Evolutionary conservation across 2,797 vertebrate genomes (phyloP).

Genomic region (Benthosema pterotum): DNA sequence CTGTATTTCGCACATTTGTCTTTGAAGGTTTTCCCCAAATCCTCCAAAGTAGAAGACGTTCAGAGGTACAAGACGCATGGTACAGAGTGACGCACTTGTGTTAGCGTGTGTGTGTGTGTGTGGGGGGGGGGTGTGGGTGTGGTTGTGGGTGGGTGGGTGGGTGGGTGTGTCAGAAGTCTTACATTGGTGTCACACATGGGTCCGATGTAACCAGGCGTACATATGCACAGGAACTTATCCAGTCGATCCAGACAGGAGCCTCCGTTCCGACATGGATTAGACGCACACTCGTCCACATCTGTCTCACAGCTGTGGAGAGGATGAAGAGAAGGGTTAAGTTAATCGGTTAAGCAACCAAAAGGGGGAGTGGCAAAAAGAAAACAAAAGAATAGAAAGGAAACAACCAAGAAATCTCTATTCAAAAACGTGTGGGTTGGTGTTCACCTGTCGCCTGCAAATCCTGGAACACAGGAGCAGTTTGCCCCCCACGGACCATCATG

Average conservation of each 20-base stretch:
- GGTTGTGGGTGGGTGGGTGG: no score
- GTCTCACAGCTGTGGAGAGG: constrained; percentile 82
- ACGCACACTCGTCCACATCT: constrained; percentile 84
- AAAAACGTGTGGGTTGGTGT: no score
- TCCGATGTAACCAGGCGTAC: constrained; percentile 85
- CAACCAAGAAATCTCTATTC: neutral
- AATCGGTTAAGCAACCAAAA: no score
- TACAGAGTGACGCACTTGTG: no score
- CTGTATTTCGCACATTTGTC: no score
- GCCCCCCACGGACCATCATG: constrained; percentile 81
- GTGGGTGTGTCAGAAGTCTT: constrained; percentile 45
- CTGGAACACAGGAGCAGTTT: constrained; percentile 88
- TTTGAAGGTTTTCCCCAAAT: no score
- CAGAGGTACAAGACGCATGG: no score
- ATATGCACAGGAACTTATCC: constrained; percentile 87
- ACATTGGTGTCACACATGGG: constrained; percentile 87
- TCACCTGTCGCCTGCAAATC: constrained; percentile 87
- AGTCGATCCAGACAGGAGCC: constrained; percentile 86
- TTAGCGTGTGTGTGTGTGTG: no score
- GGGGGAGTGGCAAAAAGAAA: no score
- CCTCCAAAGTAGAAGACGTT: no score
- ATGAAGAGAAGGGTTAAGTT: neutral
- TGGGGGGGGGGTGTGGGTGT: no score
- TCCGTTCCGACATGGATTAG: constrained; percentile 90
- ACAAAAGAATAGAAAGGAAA: no score